phyloP scores from a whole-genome alignment of 2,797 vertebrate genomes.

The Oreochromis mossambicus region DNA sequence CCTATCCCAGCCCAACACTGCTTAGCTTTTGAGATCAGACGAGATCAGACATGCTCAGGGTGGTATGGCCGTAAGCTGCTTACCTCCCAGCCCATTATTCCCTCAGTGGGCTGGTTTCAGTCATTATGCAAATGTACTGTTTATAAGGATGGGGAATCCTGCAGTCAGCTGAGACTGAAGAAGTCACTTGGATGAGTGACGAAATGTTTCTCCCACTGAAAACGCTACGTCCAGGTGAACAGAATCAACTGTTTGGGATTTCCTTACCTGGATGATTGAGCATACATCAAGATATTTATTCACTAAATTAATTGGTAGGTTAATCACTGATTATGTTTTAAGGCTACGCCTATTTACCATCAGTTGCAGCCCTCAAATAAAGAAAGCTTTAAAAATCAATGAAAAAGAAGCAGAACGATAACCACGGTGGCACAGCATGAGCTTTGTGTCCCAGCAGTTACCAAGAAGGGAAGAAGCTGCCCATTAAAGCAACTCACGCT shows the following conservation, averaged over 20 bases:
- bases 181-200: background rate
- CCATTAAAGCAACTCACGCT: background rate
- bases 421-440: background rate
- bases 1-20: too few relatives aligned
- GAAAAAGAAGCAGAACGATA: background rate
- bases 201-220: background rate
- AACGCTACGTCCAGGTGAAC: accelerated
- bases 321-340: background rate
- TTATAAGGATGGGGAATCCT: accelerated
- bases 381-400: background rate
- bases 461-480: background rate
- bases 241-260: background rate
- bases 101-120: accelerated
- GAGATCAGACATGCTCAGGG: too few relatives aligned
- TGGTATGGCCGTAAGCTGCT: background rate
- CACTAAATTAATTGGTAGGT: background rate
- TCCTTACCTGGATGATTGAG: background rate
- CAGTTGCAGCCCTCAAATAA: background rate
- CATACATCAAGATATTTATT: accelerated
- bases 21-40: too few relatives aligned
- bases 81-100: accelerated
- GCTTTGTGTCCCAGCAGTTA: background rate
- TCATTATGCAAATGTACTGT: background rate
- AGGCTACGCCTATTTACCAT: background rate
- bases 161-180: background rate